Evolutionary conservation across 2,113 vertebrate genomes (phyloP).

Genomic region (Semicossyphus pulcher): DNA sequence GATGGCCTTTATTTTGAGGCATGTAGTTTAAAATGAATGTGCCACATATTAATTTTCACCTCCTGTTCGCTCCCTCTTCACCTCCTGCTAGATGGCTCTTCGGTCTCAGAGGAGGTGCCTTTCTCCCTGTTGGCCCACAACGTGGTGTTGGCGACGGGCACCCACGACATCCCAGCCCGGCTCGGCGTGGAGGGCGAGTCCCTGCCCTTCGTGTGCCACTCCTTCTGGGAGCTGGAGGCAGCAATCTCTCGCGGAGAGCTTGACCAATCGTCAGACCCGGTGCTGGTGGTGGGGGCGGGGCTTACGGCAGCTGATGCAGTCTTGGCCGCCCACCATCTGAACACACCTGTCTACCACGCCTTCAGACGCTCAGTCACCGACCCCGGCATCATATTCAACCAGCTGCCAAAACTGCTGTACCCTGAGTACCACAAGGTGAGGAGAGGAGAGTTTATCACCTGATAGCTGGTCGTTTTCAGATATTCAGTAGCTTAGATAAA

Average conservation of each 20-base stretch:
- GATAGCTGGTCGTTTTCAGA: too few relatives aligned
- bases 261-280: slow-evolving; percentile 72
- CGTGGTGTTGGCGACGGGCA: slow-evolving; percentile 85
- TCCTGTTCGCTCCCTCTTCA: not conserved
- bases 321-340: slow-evolving; percentile 82
- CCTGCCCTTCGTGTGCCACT: slow-evolving; percentile 83
- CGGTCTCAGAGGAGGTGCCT: slow-evolving; percentile 54
- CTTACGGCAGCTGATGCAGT: slow-evolving; percentile 84
- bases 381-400: slow-evolving; percentile 85
- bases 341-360: slow-evolving; percentile 81
- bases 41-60: not conserved
- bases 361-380: slow-evolving; percentile 80
- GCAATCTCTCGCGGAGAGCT: slow-evolving; percentile 80
- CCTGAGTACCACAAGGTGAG: slow-evolving; percentile 88
- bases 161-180: slow-evolving; percentile 81
- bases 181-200: slow-evolving; percentile 83
- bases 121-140: slow-evolving; percentile 80
- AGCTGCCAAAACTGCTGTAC: slow-evolving; percentile 86
- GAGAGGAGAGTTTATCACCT: not conserved
- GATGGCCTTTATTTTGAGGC: too few relatives aligned
- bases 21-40: not conserved
- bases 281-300: slow-evolving; percentile 86
- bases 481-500: too few relatives aligned
- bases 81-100: slow-evolving; percentile 45
- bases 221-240: slow-evolving; percentile 84